Percentiles rank a stretch among this genome's conserved stretches.
Conservation (phyloP, 2,113 vertebrate species). For the Leptocoma aspasia region DNA sequence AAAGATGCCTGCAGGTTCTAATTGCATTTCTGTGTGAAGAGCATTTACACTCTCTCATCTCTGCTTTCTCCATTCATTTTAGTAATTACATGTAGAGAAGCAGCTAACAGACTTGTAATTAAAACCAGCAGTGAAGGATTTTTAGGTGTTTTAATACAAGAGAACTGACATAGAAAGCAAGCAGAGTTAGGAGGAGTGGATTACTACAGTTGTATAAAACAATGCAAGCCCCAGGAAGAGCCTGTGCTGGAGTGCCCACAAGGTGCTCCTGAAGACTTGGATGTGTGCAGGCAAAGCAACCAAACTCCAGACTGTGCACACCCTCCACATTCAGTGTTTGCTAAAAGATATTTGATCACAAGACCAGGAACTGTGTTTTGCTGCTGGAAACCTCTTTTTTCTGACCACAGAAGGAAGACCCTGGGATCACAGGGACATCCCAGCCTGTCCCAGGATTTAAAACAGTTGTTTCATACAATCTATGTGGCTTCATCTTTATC, state of each 20-base stretch:
- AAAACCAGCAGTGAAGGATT: slow-evolving; percentile 72
- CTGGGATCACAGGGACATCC: too few relatives aligned
- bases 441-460: slow-evolving; percentile 27
- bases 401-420: too few relatives aligned
- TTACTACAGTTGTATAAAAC: not conserved
- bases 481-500: slow-evolving; percentile 10
- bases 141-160: slow-evolving; percentile 18
- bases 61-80: slow-evolving; percentile 66
- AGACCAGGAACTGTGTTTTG: not conserved
- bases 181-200: not conserved
- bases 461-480: not conserved
- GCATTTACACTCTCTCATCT: slow-evolving; percentile 64
- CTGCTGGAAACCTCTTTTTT: not conserved
- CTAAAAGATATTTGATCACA: not conserved
- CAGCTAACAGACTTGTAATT: slow-evolving; percentile 67
- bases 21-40: slow-evolving; percentile 67
- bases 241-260: not conserved
- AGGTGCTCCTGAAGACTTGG: fast-evolving
- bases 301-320: fast-evolving
- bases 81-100: slow-evolving; percentile 70
- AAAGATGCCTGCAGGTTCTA: slow-evolving; percentile 64
- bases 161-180: not conserved
- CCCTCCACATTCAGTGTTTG: not conserved
- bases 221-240: not conserved
- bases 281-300: not conserved